Evolutionary conservation across 23 tunicate genomes (phyloP), one percentile per base, ranked within the genome.

Genomic region (Styela clava): DNA sequence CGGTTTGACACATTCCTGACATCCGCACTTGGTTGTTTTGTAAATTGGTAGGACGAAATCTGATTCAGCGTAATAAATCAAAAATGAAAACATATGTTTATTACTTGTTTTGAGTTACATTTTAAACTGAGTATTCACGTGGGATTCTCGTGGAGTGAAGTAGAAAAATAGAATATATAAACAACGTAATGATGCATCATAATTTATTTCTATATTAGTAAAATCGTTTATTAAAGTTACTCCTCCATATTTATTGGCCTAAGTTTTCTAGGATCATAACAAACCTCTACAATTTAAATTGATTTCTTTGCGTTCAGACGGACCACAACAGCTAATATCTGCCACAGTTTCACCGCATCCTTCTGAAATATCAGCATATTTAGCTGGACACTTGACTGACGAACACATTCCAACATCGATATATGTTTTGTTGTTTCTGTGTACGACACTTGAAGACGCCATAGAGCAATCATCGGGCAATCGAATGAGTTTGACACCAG

Each of bases 351-450:
- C 71, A 0, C 71, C 71, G n/a, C 71, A 67, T 22, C 71, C 71
- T 27, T 67, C 31, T 1, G 31, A 1, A 25, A 25, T 27, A 67
- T 67, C 31, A 25, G 71, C 73, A 44, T 44, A 44, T 20, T 79
- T 52, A 24, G 64, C 30, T 3, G 83, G 83, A 68, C 95, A 89
- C 24, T 37, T 69, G 69, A 85, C 95, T 1, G 95, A 82, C 0
- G 87, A 86, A 68, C 97, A 91, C 3, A 87, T 61, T 2, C 97
- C 97, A 63, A 91, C 90, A 64, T 89, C 81, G 20, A 88, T 62
- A 34, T 37, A 73, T 28, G 71, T 67, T 16, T 29, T 67, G n/a
- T 22, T 22, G 56, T 12, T 44, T 44, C 56, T 7, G 9, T 44
- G 7, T 44, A 44, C 12, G 7, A 44, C 12, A 44, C 56, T 44